Evolutionary conservation across 2,888 invertebrate species (phyloP).

Genomic region (Steinernema carpocapsae): DNA sequence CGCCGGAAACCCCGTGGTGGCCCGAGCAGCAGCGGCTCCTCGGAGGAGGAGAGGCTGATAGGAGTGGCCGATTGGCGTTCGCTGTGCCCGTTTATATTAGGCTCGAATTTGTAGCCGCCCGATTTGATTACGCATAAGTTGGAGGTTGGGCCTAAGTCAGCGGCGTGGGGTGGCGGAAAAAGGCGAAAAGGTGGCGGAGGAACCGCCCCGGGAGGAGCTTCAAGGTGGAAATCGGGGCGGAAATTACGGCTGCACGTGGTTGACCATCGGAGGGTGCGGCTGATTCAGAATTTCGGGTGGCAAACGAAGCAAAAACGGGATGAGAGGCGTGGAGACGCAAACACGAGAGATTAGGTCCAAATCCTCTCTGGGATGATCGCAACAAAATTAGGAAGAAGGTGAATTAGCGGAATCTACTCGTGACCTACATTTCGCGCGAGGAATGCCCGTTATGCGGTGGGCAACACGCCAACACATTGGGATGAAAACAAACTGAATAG

Average conservation of each 20-base stretch:
- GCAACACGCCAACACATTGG: not conserved
- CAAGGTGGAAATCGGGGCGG: not conserved
- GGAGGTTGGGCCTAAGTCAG: conserved; percentile 28
- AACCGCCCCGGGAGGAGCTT: not conserved
- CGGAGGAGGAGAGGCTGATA: conserved; percentile 10
- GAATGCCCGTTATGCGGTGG: conserved; percentile 16
- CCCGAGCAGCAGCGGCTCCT: conserved; percentile 11
- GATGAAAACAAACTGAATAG: conserved; percentile 11
- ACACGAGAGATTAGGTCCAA: conserved; percentile 21
- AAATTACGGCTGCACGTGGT: not conserved
- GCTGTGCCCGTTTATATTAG: conserved; percentile 23
- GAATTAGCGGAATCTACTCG: conserved; percentile 24
- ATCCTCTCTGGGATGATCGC: not conserved
- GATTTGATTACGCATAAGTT: conserved; percentile 33
- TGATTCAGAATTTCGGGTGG: too few relatives aligned
- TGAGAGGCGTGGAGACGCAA: not conserved
- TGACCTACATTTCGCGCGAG: conserved; percentile 27
- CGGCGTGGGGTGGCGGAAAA: conserved; percentile 4
- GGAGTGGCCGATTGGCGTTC: conserved; percentile 29
- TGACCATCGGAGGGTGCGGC: too few relatives aligned
- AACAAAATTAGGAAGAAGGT: conserved; percentile 10
- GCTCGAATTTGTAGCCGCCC: conserved; percentile 32
- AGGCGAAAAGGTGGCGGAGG: conserved; percentile 7
- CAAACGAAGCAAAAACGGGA: too few relatives aligned
- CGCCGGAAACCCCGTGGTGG: conserved; percentile 18